These are phyloP conservation scores for Melanchra persicariae DNA, from an alignment of 2,888 invertebrate genomes.

Conservation along the genomic window DNA sequence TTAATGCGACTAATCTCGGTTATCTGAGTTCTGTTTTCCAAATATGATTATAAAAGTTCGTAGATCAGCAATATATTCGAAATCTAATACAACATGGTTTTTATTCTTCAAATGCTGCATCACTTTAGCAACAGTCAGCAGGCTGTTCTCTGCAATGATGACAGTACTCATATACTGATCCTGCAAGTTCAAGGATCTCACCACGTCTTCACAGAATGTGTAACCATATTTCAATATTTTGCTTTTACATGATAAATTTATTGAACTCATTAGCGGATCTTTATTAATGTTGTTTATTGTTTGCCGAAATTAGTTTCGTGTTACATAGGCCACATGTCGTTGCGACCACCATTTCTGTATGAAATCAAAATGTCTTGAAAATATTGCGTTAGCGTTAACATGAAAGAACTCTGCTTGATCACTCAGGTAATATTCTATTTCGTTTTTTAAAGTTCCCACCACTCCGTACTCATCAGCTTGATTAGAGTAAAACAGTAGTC, in stretches of 20 bases:
- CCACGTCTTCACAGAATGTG: not conserved
- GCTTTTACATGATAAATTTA: not conserved
- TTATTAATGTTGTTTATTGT: not conserved
- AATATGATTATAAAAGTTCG: no score
- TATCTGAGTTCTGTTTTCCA: no score
- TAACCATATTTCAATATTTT: not conserved
- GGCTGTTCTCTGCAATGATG: not conserved
- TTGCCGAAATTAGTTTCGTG: not conserved
- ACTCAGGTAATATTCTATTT: not conserved
- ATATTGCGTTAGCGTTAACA: not conserved
- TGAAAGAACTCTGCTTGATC: not conserved
- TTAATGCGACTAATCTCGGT: no score
- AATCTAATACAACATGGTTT: not conserved
- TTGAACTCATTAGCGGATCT: not conserved
- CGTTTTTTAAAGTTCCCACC: not conserved
- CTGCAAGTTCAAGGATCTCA: not conserved
- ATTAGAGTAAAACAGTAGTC: not conserved
- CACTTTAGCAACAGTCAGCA: not conserved
- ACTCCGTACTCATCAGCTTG: not conserved
- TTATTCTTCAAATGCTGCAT: not conserved
- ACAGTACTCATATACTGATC: not conserved
- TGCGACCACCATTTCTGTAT: not conserved
- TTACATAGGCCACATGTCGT: not conserved
- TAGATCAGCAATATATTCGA: not conserved
- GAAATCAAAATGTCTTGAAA: not conserved